A percentile compares a stretch with the other conserved stretches of the same genome.
Evolutionary conservation across 2,113 vertebrate genomes (phyloP).

Genomic region (Globicephala melas): DNA sequence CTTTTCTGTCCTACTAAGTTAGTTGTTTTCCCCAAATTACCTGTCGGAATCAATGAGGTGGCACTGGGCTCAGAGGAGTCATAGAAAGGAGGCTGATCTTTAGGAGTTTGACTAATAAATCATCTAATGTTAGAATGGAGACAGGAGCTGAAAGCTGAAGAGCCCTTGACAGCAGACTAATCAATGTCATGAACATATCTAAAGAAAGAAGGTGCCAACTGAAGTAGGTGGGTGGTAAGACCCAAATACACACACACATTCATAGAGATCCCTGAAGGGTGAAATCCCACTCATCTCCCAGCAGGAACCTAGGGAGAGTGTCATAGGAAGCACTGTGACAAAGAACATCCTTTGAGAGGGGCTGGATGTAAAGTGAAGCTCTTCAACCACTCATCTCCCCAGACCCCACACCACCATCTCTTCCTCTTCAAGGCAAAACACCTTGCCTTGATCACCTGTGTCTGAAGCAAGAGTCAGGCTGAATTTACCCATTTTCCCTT

Average conservation of each 20-base stretch:
- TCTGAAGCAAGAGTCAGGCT: not conserved
- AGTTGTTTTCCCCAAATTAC: not conserved
- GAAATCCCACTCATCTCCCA: not conserved
- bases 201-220: not conserved
- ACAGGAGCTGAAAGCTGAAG: not conserved
- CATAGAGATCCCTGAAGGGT: not conserved
- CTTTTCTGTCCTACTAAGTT: not conserved
- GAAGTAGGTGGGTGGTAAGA: not conserved
- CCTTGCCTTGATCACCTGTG: not conserved
- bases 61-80: no score
- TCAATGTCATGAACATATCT: not conserved
- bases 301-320: not conserved
- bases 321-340: not conserved
- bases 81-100: not conserved
- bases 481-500: not conserved
- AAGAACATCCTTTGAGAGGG: not conserved
- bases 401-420: no score
- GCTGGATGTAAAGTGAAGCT: not conserved
- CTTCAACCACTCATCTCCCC: no score
- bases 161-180: not conserved
- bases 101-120: not conserved
- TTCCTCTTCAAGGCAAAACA: not conserved
- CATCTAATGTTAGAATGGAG: not conserved
- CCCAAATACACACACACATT: not conserved
- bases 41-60: not conserved